Conservation (phyloP, 64 coral and sea anemone species). For the Porites australiensis region DNA sequence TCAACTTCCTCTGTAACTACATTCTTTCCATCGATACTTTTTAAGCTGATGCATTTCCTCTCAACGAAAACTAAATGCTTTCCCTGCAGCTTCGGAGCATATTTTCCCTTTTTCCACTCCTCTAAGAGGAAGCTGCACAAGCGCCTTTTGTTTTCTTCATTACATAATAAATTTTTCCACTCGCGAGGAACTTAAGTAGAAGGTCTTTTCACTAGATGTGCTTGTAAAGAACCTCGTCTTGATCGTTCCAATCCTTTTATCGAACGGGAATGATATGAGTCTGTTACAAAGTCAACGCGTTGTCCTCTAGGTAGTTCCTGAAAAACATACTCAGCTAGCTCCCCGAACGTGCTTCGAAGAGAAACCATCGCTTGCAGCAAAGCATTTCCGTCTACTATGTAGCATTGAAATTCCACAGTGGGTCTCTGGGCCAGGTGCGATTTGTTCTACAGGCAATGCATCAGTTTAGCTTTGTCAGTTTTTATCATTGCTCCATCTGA, state of each 20-base stretch:
- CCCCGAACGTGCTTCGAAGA: neutral
- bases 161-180: too few relatives aligned
- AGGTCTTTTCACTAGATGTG: slow-evolving; percentile 30
- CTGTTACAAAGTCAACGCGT: slow-evolving; percentile 10
- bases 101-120: too few relatives aligned
- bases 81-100: too few relatives aligned
- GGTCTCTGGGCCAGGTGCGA: neutral
- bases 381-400: slow-evolving; percentile 23
- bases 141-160: too few relatives aligned
- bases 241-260: slow-evolving; percentile 12
- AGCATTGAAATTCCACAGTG: neutral
- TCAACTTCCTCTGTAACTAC: too few relatives aligned
- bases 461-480: slow-evolving; percentile 23
- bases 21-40: too few relatives aligned
- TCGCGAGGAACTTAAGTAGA: neutral
- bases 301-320: neutral
- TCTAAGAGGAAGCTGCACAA: too few relatives aligned
- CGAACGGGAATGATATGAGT: slow-evolving; percentile 8
- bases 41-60: too few relatives aligned
- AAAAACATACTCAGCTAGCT: neutral
- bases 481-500: neutral
- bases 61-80: too few relatives aligned
- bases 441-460: slow-evolving; percentile 3
- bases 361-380: slow-evolving; percentile 1
- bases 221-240: neutral